Base-by-base conservation (phyloP, 2,888 invertebrate species). In the Drosophila flavopinicola region DNA sequence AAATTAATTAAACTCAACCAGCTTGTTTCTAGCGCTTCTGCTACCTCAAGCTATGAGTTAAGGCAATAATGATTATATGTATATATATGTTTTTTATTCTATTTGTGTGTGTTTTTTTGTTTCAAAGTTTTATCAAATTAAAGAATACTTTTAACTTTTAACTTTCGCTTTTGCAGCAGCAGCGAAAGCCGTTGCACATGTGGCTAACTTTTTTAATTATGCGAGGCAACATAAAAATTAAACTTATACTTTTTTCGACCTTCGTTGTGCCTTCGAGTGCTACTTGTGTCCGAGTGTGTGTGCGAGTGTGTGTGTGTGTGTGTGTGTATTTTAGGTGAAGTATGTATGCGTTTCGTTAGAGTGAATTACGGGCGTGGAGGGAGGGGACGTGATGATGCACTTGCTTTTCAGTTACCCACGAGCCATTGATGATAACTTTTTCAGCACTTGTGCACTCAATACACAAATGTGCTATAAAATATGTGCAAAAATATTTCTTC, bases 391-490 rank as follows among this genome's bases (percentile, higher is more conserved):
- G 83, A 67, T 78, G 78, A 82, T 83, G 66, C 82, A 72, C 77
- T 80, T 56, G 41, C 47, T 37, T 52, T 52, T 49, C 47, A 54
- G 41, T 66, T 60, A 47, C 44, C 61, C 64, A 57, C 57, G 42
- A 75, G 49, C 44, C 66, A 66, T 79, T 68, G 80, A 75, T 78
- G 82, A 85, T 82, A 78, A 73, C 69, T 80, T 76, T 74, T 69
- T 76, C 61, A 76, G 42, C 80, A 86, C 84, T 86, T 79, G 85
- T 66, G 44, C 44, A 30, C 87, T 84, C 85, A 82, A 82, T 82
- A 75, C 85, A 80, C 82, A 82, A 84, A 86, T 82, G 85, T 82
- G 85, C 85, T 65, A 84, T 86, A 86, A 86, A 84, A 86, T 86
- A 84, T 86, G 78, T 72, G 67, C 56, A 78, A 71, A 79, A 77